Evolutionary conservation across 2,888 invertebrate species (phyloP), one percentile per base, ranked within the genome.

Genomic region (Electrophaes corylata): DNA sequence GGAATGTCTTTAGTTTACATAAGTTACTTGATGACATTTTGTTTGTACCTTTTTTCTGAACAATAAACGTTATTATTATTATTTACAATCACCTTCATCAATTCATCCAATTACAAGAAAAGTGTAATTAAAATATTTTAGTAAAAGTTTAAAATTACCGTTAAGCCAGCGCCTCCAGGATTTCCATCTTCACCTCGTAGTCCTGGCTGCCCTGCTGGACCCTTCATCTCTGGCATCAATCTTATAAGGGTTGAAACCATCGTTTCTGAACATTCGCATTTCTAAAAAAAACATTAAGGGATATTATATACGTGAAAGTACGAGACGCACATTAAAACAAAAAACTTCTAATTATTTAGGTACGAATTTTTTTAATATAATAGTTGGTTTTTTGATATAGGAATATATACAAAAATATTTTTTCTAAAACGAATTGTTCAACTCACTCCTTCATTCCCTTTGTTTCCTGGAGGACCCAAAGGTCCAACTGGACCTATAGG

Each of bases 401-500:
- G n/a, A n/a, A n/a, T n/a, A n/a, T n/a, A n/a, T n/a, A n/a, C n/a
- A n/a, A n/a, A n/a, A 43, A 23, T 19, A 46, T 20, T n/a, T 18
- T 19, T n/a, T 8, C 8, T 23, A 4, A 3, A 23, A 23, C 23
- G 23, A 23, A 14, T 8, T 16, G 12, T 1, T 31, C 19, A 16
- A 43, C 67, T 69, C 58, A 75, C 72, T n/a, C 70, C 69, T 44
- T 52, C 52, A 29, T 75, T 69, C 39, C 84, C 84, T 60, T 62
- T 70, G 14, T 37, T 57, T 2, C 81, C 83, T 1, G 37, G 56
- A 31, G 83, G 81, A 1, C 96, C 95, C n/a, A 92, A 92, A 40
- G 87, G 79, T 11, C 96, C 96, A 57, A 94, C 88, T 0, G 94
- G 94, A 29, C 97, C 97, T 49, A 92, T 84, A 0, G 86, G 70